A percentile compares a stretch with the other conserved stretches of the same genome.
Evolutionary conservation across 2,797 vertebrate species (phyloP).

Genomic region (Limnodromus scolopaceus): DNA sequence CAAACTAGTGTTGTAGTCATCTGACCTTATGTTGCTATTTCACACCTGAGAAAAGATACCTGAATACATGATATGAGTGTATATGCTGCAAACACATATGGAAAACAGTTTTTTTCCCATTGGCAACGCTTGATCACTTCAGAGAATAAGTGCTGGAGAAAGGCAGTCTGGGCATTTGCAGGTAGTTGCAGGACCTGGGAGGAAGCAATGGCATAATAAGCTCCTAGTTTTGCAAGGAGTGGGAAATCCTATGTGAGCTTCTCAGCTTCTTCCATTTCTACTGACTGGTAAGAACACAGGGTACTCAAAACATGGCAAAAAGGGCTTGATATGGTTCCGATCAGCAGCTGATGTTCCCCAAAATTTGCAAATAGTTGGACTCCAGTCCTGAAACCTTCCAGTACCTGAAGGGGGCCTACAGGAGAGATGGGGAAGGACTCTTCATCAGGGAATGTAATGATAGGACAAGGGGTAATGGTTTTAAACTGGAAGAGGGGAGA

Average conservation of each 20-base stretch:
- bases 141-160: not conserved
- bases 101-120: not conserved
- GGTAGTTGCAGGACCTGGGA: not conserved
- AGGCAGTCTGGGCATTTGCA: not conserved
- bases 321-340: not conserved
- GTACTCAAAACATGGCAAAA: not conserved
- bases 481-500: no score
- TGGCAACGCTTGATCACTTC: not conserved
- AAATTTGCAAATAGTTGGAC: not conserved
- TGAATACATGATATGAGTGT: fast-evolving
- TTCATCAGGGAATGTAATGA: no score
- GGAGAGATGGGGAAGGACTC: no score
- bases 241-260: not conserved
- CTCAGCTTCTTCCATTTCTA: not conserved
- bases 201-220: not conserved
- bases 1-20: not conserved
- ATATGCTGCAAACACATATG: not conserved
- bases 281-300: not conserved
- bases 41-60: not conserved
- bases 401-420: no score
- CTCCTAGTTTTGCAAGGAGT: not conserved
- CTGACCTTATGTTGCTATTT: not conserved
- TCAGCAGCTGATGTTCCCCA: not conserved
- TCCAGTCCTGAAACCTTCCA: not conserved
- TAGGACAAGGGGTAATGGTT: no score